Percentiles rank a stretch among this genome's conserved stretches.
Evolutionary conservation across 2,113 vertebrate species (phyloP).

Genomic region (Odontophorus gujanensis): DNA sequence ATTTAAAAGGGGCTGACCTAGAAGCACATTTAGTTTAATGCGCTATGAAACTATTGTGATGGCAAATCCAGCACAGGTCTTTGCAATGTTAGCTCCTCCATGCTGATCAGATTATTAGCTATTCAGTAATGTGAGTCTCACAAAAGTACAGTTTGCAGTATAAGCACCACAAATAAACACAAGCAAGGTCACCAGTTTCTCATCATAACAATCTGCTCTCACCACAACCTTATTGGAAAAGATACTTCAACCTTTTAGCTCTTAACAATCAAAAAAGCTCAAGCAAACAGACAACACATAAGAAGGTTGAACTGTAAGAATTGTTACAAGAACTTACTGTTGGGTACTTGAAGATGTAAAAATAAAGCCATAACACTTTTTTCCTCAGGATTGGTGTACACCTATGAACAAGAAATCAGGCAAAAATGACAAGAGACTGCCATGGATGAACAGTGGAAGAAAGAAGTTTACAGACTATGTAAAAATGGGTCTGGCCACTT

Average conservation of each 20-base stretch:
- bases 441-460: no score
- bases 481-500: no score
- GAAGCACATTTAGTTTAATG: not conserved
- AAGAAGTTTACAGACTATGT: no score
- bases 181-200: not conserved
- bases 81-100: not conserved
- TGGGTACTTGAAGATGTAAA: not conserved
- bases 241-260: not conserved
- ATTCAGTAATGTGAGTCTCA: not conserved
- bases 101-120: not conserved
- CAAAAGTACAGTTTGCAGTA: not conserved
- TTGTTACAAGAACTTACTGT: not conserved
- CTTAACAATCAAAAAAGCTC: not conserved
- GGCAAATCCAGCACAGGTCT: not conserved
- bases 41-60: not conserved
- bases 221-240: not conserved
- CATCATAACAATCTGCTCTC: not conserved
- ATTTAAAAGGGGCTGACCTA: not conserved
- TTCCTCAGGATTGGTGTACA: not conserved
- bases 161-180: not conserved
- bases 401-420: no score
- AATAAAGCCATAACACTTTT: not conserved
- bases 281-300: not conserved
- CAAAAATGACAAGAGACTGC: no score
- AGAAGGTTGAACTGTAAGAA: not conserved